Conservation (phyloP, 2,797 vertebrate species). For the Phyllotis vaccarum region DNA sequence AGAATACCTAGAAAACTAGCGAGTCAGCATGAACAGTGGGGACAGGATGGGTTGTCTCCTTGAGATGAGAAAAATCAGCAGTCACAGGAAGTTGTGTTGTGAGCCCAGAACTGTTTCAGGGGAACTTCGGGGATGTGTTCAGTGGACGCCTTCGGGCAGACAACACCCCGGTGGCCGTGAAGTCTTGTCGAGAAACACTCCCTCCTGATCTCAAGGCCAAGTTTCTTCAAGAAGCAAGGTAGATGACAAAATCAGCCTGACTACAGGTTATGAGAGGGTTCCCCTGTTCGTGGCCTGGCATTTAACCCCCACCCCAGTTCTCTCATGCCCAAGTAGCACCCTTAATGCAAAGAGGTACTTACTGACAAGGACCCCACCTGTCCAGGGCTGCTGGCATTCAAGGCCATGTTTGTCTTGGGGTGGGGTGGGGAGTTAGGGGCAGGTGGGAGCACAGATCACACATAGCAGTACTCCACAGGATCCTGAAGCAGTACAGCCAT, state of each 20-base stretch:
- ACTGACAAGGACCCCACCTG: rapidly evolving
- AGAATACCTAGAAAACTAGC: not conserved
- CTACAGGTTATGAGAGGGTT: rapidly evolving
- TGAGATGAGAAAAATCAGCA: not conserved
- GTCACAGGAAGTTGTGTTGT: not conserved
- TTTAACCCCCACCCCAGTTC: not conserved
- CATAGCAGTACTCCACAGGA: conserved; percentile 85
- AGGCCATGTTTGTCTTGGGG: not conserved
- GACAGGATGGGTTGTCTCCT: not conserved
- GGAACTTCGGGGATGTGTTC: conserved; percentile 98
- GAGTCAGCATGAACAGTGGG: not conserved
- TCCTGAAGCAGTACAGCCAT: conserved; percentile 97
- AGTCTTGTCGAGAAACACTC: conserved; percentile 96
- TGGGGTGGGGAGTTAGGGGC: rapidly evolving
- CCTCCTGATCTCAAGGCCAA: conserved; percentile 94
- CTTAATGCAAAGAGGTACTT: not conserved
- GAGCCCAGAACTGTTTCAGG: conserved; percentile 87
- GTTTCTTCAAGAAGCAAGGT: conserved; percentile 99
- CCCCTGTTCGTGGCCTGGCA: rapidly evolving
- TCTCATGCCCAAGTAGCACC: not conserved
- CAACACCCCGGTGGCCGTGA: conserved; percentile 95
- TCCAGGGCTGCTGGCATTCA: not conserved
- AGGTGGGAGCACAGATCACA: rapidly evolving
- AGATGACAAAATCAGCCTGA: not conserved
- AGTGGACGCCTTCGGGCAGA: conserved; percentile 92